Evolutionary conservation across 2,888 invertebrate species (phyloP), one percentile per base, ranked within the genome.

Genomic region (Ectropis crepuscularia): DNA sequence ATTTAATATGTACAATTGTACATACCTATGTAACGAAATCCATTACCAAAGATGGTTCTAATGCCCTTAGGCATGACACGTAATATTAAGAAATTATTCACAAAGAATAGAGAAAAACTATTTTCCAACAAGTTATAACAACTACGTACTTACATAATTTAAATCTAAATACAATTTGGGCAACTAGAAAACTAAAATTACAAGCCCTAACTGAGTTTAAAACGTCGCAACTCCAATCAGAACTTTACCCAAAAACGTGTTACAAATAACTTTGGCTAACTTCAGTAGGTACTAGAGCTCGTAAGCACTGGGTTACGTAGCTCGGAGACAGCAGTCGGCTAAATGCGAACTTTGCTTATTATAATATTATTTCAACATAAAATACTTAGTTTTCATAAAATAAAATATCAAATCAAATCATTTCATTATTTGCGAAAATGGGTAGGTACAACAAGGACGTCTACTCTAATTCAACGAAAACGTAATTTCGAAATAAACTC

Each of bases 241-340:
- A 71, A 69, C 64, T 71, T 71, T 41, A 57, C 61, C 71, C 66
- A 68, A 71, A 69, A 71, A 71, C 69, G 71, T 71, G 68, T 65
- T 68, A 64, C 64, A 66, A 69, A 71, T 71, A 69, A 71, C 69
- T 68, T 71, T 59, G 63, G 48, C 53, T 61, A 59, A 65, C 66
- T 68, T 57, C 61, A 67, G 45, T n/a, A n/a, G n/a, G n/a, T 55
- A 63, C 47, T 57, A 68, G 74, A 68, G 72, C 67, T 55, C 45
- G 61, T 58, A 36, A 12, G 59, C 54, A 63, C 58, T 54, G 28
- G 8, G n/a, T 38, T 6, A 55, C 42, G 39, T 36, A 45, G 38
- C 11, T 6, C 2, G 8, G 10, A 43, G 11, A 39, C 10, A 45
- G 41, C 54, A 54, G 46, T 16, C 6, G 36, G n/a, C 5, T 0